Conservation (phyloP, 2,113 vertebrate species). For the Charina bottae region DNA sequence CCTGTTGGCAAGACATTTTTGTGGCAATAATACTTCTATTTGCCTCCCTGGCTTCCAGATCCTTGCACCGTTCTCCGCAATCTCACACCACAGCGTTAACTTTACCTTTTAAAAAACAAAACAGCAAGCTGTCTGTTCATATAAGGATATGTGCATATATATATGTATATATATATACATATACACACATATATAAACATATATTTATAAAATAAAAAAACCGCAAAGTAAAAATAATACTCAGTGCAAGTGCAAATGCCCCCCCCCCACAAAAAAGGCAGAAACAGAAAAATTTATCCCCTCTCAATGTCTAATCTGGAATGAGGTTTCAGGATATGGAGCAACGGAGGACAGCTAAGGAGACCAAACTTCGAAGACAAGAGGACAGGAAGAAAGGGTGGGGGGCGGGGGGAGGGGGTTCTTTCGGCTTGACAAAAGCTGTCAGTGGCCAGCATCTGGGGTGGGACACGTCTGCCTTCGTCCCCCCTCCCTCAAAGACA, state of each 20-base stretch:
- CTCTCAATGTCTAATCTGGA: conserved; percentile 74
- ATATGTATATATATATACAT: conserved; percentile 12
- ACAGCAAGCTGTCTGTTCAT: conserved; percentile 47
- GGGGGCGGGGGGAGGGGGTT: conserved; percentile 4
- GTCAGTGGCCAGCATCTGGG: conserved; percentile 71
- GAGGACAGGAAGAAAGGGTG: neutral
- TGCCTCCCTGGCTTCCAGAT: conserved; percentile 44
- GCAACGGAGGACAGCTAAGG: neutral
- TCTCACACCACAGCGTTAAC: conserved; percentile 27
- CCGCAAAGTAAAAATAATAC: conserved; percentile 34
- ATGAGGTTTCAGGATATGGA: neutral
- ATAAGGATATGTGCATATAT: neutral
- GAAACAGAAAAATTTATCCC: conserved; percentile 59
- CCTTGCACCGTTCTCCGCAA: conserved; percentile 22
- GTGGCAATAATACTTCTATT: conserved; percentile 61
- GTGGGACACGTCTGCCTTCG: conserved; percentile 79
- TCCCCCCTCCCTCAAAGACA: conserved; percentile 86
- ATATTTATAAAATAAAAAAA: conserved; percentile 8
- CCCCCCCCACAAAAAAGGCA: neutral
- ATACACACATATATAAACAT: neutral
- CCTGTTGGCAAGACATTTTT: conserved; percentile 60
- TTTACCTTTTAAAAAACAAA: conserved; percentile 41
- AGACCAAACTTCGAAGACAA: neutral
- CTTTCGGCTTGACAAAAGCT: conserved; percentile 70
- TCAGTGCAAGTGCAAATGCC: conserved; percentile 73